A percentile compares a stretch with the other conserved stretches of the same genome.
These are phyloP conservation scores for Clanis bilineata DNA, from an alignment of 2,888 invertebrate species.

Conservation along the genomic window DNA sequence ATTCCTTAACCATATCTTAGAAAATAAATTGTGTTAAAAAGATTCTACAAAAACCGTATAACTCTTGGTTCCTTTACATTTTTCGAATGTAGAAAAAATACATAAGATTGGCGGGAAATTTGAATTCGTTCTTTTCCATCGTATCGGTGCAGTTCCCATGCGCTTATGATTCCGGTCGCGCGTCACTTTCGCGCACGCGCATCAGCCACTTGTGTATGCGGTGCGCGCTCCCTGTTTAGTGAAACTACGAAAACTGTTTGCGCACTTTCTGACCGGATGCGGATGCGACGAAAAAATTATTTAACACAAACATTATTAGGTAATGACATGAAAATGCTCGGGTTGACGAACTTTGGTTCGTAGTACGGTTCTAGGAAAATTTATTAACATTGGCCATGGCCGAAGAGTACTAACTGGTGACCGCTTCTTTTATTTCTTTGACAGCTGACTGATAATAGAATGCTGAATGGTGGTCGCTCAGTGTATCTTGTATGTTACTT, in stretches of 20 bases:
- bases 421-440: too few relatives aligned
- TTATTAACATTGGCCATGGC: neutral
- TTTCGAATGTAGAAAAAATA: neutral
- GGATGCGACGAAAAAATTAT: constrained; percentile 38
- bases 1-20: neutral
- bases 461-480: too few relatives aligned
- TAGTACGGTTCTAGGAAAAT: neutral
- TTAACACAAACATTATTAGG: constrained; percentile 36
- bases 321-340: constrained; percentile 28
- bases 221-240: constrained; percentile 57
- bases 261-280: constrained; percentile 75
- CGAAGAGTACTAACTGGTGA: neutral
- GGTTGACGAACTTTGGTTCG: constrained; percentile 4
- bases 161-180: constrained; percentile 51
- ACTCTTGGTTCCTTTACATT: neutral
- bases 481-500: too few relatives aligned
- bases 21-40: neutral
- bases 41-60: neutral
- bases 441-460: too few relatives aligned
- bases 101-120: neutral
- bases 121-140: neutral
- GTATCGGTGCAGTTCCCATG: constrained; percentile 28
- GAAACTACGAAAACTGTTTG: constrained; percentile 61
- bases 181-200: constrained; percentile 56
- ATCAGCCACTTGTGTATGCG: constrained; percentile 54